These are phyloP conservation scores for Drosophila melanica DNA, from an alignment of 1,140 invertebrate species.

Conservation along the genomic window DNA sequence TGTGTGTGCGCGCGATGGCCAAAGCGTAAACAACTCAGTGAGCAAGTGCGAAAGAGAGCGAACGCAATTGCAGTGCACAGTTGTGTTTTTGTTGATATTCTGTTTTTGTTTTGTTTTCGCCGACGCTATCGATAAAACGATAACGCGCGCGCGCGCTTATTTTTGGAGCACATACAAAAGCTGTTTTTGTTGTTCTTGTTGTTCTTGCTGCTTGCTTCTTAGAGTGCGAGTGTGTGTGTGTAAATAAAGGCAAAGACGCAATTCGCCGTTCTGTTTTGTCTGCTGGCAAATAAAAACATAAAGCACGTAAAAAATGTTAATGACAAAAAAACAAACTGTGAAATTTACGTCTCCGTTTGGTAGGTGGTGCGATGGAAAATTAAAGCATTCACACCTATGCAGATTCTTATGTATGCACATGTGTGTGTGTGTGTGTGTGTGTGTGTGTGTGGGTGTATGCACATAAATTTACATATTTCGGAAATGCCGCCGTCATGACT, in stretches of 20 bases:
- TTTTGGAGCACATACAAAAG: conserved; percentile 39
- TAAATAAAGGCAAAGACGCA: conserved; percentile 69
- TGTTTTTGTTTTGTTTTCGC: conserved; percentile 63
- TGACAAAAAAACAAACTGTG: conserved; percentile 30
- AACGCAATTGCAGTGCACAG: not conserved
- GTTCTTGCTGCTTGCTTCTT: conserved; percentile 27
- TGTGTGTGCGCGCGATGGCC: too few relatives aligned
- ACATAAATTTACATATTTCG: conserved; percentile 16
- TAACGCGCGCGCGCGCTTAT: conserved; percentile 47
- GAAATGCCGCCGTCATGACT: conserved; percentile 46
- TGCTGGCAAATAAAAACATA: conserved; percentile 41
- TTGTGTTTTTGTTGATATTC: conserved; percentile 26
- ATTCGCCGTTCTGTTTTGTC: conserved; percentile 43
- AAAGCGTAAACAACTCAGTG: not conserved
- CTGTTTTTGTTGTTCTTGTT: conserved; percentile 30
- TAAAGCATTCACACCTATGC: conserved; percentile 18
- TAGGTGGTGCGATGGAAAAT: conserved; percentile 23
- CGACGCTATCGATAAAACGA: conserved; percentile 69
- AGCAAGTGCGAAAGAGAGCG: not conserved
- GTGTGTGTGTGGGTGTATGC: conserved; percentile 25
- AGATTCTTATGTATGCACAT: conserved; percentile 7
- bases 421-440: conserved; percentile 22
- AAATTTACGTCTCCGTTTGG: conserved; percentile 21
- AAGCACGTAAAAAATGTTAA: conserved; percentile 37
- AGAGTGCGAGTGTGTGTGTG: conserved; percentile 27